phyloP scores from a whole-genome alignment of 2,113 vertebrate species.

The Tyto alba region DNA sequence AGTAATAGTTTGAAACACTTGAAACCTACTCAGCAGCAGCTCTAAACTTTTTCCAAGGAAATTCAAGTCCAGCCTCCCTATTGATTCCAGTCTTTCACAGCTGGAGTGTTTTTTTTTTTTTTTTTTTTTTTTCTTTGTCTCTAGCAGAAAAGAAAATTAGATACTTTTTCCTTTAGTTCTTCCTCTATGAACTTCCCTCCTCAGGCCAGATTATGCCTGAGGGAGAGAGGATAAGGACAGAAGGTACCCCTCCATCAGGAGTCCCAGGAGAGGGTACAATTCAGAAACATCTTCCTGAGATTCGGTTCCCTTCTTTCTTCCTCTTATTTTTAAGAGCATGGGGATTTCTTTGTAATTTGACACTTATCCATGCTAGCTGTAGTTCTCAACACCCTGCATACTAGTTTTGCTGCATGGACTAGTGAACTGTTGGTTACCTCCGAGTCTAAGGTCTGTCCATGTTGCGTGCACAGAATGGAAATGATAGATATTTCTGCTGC shows the following conservation, averaged over 20 bases:
- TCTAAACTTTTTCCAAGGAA: not conserved
- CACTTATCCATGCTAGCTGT: not conserved
- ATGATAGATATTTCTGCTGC: not conserved
- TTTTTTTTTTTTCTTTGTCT: not conserved
- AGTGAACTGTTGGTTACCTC: not conserved
- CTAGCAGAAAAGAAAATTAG: not conserved
- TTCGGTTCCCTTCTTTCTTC: not conserved
- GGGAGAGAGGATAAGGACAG: not conserved
- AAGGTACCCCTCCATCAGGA: not conserved
- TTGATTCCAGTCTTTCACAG: not conserved
- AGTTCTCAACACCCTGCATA: not conserved
- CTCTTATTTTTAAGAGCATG: not conserved
- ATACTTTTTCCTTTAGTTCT: not conserved
- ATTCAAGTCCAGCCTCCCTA: not conserved
- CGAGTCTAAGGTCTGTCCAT: not conserved
- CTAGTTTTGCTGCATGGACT: not conserved
- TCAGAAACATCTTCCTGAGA: not conserved
- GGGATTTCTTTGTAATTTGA: not conserved
- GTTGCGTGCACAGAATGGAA: not conserved
- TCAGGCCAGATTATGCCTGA: not conserved
- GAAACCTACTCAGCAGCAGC: not conserved
- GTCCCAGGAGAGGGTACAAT: not conserved
- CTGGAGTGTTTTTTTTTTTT: not conserved
- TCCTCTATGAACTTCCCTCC: not conserved
- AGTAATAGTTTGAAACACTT: not conserved